Conservation (phyloP, 92 coral and sea anemone species). For the Plumapathes pennacea region DNA sequence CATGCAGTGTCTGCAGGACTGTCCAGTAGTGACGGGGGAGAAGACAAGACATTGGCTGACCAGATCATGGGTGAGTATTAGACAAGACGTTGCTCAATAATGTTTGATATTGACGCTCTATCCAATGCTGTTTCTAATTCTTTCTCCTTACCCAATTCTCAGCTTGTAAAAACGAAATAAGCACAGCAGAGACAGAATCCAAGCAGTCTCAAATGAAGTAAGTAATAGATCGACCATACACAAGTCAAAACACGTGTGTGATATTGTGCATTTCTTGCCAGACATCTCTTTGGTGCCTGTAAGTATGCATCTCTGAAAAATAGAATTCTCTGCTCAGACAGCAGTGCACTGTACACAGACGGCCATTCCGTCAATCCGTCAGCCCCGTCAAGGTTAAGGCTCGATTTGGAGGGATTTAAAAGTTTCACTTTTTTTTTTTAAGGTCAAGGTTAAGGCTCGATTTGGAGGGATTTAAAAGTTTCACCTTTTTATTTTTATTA, state of each 20-base stretch:
- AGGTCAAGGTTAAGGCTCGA: background rate
- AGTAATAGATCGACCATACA: no score
- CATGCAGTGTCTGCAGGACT: constrained; percentile 99
- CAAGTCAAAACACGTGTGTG: no score
- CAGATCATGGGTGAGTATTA: constrained; percentile 77
- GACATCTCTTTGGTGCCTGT: no score
- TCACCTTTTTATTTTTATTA: background rate
- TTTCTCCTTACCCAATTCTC: background rate
- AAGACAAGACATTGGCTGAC: constrained; percentile 92
- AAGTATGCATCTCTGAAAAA: no score
- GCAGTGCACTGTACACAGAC: no score
- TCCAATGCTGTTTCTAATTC: background rate
- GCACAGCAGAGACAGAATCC: constrained; percentile 92
- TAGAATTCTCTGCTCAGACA: no score
- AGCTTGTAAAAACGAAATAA: constrained; percentile 89
- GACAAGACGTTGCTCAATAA: background rate
- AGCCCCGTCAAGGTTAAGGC: no score
- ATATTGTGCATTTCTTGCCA: no score
- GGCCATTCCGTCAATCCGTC: no score
- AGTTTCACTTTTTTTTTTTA: background rate
- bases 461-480: no score
- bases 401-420: background rate
- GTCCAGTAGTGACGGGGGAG: constrained; percentile 87
- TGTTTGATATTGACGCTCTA: background rate
- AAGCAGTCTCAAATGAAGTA: constrained; percentile 97